Conservation (phyloP, 2,113 vertebrate species). For the Fregata magnificens region DNA sequence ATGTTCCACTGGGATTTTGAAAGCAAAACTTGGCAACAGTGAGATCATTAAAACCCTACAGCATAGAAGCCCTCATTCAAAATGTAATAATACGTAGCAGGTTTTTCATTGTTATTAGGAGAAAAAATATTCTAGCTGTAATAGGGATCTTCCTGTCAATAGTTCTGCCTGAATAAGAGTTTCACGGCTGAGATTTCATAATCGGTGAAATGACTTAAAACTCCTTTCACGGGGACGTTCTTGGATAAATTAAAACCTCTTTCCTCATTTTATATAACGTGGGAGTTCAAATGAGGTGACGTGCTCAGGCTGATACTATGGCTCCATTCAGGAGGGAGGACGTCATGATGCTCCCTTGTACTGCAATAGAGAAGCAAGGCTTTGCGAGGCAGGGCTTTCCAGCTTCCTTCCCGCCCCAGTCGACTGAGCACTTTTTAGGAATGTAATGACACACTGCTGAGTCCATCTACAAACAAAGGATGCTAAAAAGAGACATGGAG, state of each 20-base stretch:
- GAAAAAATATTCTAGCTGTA: background rate
- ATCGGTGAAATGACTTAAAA: background rate
- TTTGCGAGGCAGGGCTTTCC: background rate
- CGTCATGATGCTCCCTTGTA: rapidly evolving
- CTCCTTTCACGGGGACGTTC: background rate
- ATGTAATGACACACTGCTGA: background rate
- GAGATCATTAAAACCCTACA: constrained; percentile 23
- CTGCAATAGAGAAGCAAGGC: rapidly evolving
- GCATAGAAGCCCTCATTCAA: constrained; percentile 19
- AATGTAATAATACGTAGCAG: background rate
- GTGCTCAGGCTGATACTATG: background rate
- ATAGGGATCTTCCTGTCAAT: background rate
- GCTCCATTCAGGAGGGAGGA: background rate
- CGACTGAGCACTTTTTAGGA: background rate
- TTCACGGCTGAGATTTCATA: background rate
- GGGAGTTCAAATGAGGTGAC: constrained; percentile 25
- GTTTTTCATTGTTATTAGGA: background rate
- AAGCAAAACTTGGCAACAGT: constrained; percentile 37
- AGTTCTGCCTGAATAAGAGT: background rate
- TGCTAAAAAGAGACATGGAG: background rate
- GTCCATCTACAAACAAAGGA: background rate
- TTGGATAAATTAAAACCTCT: background rate
- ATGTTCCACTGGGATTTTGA: background rate
- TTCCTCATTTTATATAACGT: background rate
- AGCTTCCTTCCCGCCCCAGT: background rate